Evolutionary conservation across 2,797 vertebrate genomes (phyloP).

Genomic region (Parauchenoglanis ngamensis): DNA sequence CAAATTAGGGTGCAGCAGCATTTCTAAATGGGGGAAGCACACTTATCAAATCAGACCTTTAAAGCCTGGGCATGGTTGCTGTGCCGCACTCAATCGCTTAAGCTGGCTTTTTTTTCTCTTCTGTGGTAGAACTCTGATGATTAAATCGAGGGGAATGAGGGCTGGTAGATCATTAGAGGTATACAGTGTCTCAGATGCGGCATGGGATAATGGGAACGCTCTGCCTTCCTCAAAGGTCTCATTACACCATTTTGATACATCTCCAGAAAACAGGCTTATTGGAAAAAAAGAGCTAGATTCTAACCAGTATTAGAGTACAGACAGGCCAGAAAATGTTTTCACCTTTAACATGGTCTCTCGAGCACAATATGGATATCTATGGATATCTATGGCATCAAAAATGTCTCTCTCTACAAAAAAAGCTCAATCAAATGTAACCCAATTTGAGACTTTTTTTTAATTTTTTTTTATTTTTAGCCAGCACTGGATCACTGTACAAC

Average conservation of each 20-base stretch:
- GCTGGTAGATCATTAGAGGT: slow-evolving; percentile 46
- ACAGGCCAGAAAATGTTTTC: not conserved
- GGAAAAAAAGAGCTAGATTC: not conserved
- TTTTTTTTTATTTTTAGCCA: too few relatives aligned
- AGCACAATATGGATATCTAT: not conserved
- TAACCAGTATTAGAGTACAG: slow-evolving; percentile 10
- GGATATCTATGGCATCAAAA: not conserved
- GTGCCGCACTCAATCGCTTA: slow-evolving; percentile 37
- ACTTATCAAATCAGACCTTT: slow-evolving; percentile 41
- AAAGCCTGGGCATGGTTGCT: slow-evolving; percentile 42
- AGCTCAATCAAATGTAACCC: not conserved
- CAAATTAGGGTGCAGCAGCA: slow-evolving; percentile 29
- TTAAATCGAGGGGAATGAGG: slow-evolving; percentile 48
- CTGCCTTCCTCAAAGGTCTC: slow-evolving; percentile 32
- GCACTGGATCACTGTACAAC: not conserved
- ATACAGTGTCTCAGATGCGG: slow-evolving; percentile 45
- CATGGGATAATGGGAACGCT: slow-evolving; percentile 38
- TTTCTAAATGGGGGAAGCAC: slow-evolving; percentile 29
- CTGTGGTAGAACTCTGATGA: slow-evolving; percentile 45
- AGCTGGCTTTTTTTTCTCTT: slow-evolving; percentile 28
- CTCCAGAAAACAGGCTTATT: slow-evolving; percentile 24
- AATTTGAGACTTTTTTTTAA: not conserved
- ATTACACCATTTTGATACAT: slow-evolving; percentile 38
- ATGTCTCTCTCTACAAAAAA: not conserved
- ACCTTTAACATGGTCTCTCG: not conserved